Evolutionary conservation across 2,797 vertebrate species (phyloP).

Genomic region (Sebastes trivittatus): DNA sequence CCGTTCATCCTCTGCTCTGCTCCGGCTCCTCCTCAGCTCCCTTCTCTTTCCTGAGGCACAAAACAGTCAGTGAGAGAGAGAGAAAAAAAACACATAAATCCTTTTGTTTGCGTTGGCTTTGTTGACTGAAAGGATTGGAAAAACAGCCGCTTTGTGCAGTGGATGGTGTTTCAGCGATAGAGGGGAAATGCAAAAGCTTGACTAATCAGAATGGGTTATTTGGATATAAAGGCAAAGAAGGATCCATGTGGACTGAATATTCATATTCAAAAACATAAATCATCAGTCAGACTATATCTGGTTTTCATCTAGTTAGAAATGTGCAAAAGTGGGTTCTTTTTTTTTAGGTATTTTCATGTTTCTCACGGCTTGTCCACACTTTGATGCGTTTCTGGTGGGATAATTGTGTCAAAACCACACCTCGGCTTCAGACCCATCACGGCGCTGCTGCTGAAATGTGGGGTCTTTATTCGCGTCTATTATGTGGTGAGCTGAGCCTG

Average conservation of each 20-base stretch:
- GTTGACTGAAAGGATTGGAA: conserved; percentile 12
- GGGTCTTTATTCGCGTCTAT: conserved; percentile 36
- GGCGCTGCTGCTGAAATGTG: not conserved
- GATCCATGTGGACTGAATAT: not conserved
- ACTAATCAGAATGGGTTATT: not conserved
- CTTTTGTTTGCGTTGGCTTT: conserved; percentile 64
- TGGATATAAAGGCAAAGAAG: not conserved
- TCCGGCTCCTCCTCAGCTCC: conserved; percentile 39
- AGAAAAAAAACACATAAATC: conserved; percentile 28
- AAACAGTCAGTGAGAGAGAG: conserved; percentile 59
- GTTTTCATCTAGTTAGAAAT: conserved; percentile 11
- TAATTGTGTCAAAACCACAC: conserved; percentile 24
- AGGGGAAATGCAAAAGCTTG: not conserved
- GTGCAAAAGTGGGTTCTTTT: not conserved
- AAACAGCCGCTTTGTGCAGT: conserved; percentile 19
- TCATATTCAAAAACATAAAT: not conserved
- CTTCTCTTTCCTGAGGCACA: conserved; percentile 51
- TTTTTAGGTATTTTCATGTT: not conserved
- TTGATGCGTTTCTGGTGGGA: conserved; percentile 24
- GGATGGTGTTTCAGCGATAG: conserved; percentile 6
- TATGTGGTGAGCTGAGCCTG: conserved; percentile 42
- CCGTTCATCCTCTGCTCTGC: conserved; percentile 52
- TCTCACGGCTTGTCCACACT: conserved; percentile 13
- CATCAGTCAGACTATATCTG: not conserved
- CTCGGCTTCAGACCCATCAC: conserved; percentile 8